Percentiles rank a stretch among this genome's conserved stretches.
Conservation (phyloP, 2,113 vertebrate species). For the Psammodynastes pulverulentus region DNA sequence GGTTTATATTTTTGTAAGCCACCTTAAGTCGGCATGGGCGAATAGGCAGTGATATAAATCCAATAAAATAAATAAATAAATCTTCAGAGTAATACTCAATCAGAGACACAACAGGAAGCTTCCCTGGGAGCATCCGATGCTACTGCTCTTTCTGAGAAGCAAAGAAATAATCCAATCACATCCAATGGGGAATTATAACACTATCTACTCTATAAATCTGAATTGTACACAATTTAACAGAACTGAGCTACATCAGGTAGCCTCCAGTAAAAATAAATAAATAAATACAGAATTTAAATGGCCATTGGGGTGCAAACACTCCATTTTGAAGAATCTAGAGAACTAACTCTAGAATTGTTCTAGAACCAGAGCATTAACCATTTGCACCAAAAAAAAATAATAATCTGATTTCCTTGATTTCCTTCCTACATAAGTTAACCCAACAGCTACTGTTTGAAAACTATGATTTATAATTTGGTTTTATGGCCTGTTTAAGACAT, state of each 20-base stretch:
- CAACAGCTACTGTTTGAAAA: neutral
- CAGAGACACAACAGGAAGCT: neutral
- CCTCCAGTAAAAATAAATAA: neutral
- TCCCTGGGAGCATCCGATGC: neutral
- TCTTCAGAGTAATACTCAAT: neutral
- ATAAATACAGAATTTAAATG: neutral
- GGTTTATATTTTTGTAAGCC: too few relatives aligned
- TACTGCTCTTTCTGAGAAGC: neutral
- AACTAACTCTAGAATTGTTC: neutral
- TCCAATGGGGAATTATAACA: neutral
- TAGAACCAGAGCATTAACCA: neutral
- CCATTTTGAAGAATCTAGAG: neutral
- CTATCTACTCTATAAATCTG: neutral
- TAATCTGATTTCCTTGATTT: neutral
- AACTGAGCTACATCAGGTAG: neutral
- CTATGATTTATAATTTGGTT: neutral
- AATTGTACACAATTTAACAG: neutral
- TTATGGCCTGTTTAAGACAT: neutral
- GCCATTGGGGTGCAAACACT: neutral
- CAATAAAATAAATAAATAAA: too few relatives aligned
- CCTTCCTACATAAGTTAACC: neutral
- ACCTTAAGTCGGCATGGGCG: too few relatives aligned
- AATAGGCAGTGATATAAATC: too few relatives aligned
- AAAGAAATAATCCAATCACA: neutral
- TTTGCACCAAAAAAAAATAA: neutral